These are phyloP conservation scores for Cosmopolites sordidus DNA, from an alignment of 2,888 invertebrate genomes.

Conservation along the genomic window DNA sequence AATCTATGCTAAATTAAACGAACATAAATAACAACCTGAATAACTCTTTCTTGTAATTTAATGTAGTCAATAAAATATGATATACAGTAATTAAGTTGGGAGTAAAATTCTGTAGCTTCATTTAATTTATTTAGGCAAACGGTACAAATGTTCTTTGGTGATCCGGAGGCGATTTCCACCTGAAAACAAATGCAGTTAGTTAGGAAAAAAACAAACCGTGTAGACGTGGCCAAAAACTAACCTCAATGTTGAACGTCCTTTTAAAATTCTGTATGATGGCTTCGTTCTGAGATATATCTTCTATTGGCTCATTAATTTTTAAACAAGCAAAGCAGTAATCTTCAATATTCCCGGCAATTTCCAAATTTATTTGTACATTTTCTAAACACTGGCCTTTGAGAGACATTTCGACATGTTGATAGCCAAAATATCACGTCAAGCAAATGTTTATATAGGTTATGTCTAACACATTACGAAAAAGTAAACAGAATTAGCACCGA, in stretches of 20 bases:
- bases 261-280: slow-evolving; percentile 14
- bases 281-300: slow-evolving; percentile 17
- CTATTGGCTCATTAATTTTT: slow-evolving; percentile 10
- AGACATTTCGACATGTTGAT: too few relatives aligned
- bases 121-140: slow-evolving; percentile 21
- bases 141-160: slow-evolving; percentile 20
- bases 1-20: too few relatives aligned
- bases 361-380: background rate
- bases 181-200: slow-evolving; percentile 18
- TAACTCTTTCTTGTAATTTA: background rate
- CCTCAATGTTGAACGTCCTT: slow-evolving; percentile 24
- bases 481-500: too few relatives aligned
- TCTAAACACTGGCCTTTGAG: too few relatives aligned
- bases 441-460: too few relatives aligned
- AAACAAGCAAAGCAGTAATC: slow-evolving; percentile 27
- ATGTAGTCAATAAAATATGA: slow-evolving; percentile 7
- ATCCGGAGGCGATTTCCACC: slow-evolving; percentile 19
- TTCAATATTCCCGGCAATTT: slow-evolving; percentile 2
- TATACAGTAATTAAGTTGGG: slow-evolving; percentile 18
- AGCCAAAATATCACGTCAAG: too few relatives aligned
- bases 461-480: too few relatives aligned
- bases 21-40: too few relatives aligned
- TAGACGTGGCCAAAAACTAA: slow-evolving; percentile 23
- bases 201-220: slow-evolving; percentile 15
- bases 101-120: slow-evolving; percentile 17